These are phyloP conservation scores for Laupala kohalensis DNA, from an alignment of 1,140 invertebrate genomes.

Conservation along the genomic window DNA sequence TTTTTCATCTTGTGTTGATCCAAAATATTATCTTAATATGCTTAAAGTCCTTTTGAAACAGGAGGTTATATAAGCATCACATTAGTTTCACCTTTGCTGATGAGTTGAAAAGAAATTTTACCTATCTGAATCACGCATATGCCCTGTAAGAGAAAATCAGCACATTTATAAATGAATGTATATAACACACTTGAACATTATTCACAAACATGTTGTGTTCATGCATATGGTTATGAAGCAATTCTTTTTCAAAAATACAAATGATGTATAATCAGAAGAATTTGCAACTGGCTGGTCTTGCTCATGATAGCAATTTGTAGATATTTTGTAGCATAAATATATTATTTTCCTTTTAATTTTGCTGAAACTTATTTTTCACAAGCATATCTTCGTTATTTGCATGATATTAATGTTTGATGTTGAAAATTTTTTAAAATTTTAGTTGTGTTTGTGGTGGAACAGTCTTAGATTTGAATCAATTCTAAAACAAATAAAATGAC, in stretches of 20 bases:
- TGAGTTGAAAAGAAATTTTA: no score
- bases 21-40: no score
- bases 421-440: not conserved
- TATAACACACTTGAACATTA: not conserved
- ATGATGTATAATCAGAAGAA: not conserved
- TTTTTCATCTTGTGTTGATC: no score
- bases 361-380: not conserved
- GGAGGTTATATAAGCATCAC: no score
- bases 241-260: not conserved
- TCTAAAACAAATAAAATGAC: not conserved
- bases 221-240: not conserved
- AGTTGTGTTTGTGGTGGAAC: constrained; percentile 5
- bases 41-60: no score
- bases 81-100: no score
- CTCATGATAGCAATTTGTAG: not conserved
- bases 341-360: not conserved
- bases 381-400: not conserved
- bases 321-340: not conserved
- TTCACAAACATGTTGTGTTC: not conserved
- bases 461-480: not conserved
- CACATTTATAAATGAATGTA: not conserved
- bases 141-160: no score
- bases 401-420: not conserved
- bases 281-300: not conserved
- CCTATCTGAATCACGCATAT: no score